Evolutionary conservation across 92 coral and sea anemone species (phyloP).

Genomic region (Zoanthus sansibaricus): DNA sequence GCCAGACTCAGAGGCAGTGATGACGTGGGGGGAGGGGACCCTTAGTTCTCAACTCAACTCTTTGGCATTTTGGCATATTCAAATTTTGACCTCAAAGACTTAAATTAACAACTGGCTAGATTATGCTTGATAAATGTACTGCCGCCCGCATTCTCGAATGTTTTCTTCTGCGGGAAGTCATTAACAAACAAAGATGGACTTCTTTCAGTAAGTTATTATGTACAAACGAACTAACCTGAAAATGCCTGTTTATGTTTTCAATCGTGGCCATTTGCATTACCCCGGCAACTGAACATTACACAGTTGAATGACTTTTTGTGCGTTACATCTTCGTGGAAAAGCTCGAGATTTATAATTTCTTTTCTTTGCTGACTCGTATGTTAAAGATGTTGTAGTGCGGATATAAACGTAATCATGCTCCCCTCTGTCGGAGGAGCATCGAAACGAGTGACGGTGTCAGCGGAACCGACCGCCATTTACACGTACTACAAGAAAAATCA

Average conservation of each 20-base stretch:
- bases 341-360: background rate
- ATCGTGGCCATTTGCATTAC: background rate
- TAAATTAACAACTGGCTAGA: background rate
- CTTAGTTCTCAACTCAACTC: no score
- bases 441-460: background rate
- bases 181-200: background rate
- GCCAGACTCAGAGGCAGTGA: no score
- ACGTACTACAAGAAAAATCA: background rate
- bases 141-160: background rate
- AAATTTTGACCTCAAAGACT: background rate
- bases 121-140: background rate
- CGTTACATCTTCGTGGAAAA: background rate
- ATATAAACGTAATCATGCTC: background rate
- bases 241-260: background rate
- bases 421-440: slow-evolving; percentile 7
- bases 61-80: background rate
- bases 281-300: no score
- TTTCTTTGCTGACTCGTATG: background rate
- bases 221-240: background rate
- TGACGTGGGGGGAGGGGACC: no score
- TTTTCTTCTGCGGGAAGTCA: background rate
- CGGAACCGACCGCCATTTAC: slow-evolving; percentile 23
- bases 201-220: background rate
- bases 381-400: background rate
- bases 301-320: background rate